These are phyloP conservation scores for Phalera bucephala DNA, from an alignment of 2,888 invertebrate species.

Conservation along the genomic window DNA sequence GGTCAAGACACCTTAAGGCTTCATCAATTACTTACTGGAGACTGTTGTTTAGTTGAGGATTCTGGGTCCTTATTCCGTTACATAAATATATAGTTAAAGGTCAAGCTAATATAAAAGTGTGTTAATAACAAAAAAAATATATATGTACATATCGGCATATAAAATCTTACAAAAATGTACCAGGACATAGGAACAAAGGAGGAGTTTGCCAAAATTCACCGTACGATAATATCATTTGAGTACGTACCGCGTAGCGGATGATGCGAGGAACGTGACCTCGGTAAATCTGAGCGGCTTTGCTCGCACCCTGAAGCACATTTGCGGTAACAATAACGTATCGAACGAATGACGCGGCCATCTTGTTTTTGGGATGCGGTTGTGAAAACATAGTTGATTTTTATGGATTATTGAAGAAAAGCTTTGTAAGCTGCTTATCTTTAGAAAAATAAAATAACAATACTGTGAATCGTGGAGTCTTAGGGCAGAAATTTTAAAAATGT, in stretches of 20 bases:
- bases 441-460: too few relatives aligned
- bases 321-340: constrained; percentile 9
- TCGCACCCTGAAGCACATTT: constrained; percentile 10
- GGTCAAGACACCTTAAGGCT: too few relatives aligned
- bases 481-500: too few relatives aligned
- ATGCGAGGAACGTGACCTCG: constrained; percentile 21
- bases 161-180: background rate
- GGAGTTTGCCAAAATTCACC: background rate
- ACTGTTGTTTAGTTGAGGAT: too few relatives aligned
- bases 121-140: too few relatives aligned
- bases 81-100: too few relatives aligned
- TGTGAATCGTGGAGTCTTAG: too few relatives aligned
- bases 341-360: constrained; percentile 3
- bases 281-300: constrained; percentile 23
- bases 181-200: background rate
- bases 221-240: constrained; percentile 6
- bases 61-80: too few relatives aligned
- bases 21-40: too few relatives aligned
- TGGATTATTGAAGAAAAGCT: background rate
- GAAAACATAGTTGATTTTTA: background rate
- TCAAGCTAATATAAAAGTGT: too few relatives aligned
- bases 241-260: constrained; percentile 5
- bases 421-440: background rate
- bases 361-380: constrained; percentile 4
- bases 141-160: too few relatives aligned